A percentile compares a stretch with the other conserved stretches of the same genome.
Evolutionary conservation across 35 echinoderm and acorn worm species (phyloP).

Genomic region (Anneissia japonica): DNA sequence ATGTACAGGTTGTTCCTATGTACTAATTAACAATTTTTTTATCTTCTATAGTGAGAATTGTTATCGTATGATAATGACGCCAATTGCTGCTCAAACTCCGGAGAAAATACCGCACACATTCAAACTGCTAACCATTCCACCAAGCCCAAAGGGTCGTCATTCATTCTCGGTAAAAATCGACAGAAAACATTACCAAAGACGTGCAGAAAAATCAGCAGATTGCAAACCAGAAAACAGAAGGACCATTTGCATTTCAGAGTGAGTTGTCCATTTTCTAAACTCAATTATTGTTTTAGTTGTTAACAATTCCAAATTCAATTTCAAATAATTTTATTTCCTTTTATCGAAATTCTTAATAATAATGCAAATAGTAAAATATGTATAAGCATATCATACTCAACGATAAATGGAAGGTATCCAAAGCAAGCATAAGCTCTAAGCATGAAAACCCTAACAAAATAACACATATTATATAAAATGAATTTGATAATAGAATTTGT

Average conservation of each 20-base stretch:
- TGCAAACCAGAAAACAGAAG: neutral
- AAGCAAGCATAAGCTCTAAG: too few species aligned
- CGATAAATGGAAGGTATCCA: too few species aligned
- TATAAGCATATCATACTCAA: too few species aligned
- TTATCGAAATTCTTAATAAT: too few species aligned
- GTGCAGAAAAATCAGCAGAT: neutral
- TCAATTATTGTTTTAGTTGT: too few species aligned
- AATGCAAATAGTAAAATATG: too few species aligned
- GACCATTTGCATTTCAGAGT: constrained; percentile 44
- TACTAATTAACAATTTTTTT: neutral
- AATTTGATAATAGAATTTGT: too few species aligned
- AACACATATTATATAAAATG: too few species aligned
- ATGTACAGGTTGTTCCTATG: neutral
- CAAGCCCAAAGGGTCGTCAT: constrained; percentile 78
- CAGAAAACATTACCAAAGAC: constrained; percentile 16
- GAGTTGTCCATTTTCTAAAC: neutral
- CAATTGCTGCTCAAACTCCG: constrained; percentile 8
- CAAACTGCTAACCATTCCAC: constrained; percentile 78
- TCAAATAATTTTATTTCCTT: too few species aligned
- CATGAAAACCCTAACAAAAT: too few species aligned
- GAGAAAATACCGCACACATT: constrained; percentile 64
- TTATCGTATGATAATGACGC: constrained; percentile 53
- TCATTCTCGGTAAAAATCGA: constrained; percentile 72
- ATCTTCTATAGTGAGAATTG: constrained; percentile 55
- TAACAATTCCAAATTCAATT: too few species aligned